Conservation (phyloP, 30 jellyfish, hydroid and myxozoan genomes). For the Turritopsis dohrnii region DNA sequence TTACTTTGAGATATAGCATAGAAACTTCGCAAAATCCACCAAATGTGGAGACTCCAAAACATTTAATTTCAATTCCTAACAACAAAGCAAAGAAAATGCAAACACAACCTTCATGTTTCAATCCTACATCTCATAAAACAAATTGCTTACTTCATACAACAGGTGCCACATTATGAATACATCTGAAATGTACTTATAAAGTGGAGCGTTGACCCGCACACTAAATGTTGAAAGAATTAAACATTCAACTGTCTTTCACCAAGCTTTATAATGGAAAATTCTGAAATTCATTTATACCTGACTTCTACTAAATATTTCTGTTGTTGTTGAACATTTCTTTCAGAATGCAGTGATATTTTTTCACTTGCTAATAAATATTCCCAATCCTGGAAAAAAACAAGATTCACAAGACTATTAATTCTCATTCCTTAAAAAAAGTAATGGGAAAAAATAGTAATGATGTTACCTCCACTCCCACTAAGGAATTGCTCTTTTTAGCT, state of each 20-base stretch:
- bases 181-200: constrained; percentile 41
- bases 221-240: too few relatives aligned
- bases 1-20: constrained; percentile 50
- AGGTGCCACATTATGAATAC: constrained; percentile 47
- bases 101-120: background rate
- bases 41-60: constrained; percentile 31
- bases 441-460: background rate
- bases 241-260: too few relatives aligned
- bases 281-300: too few relatives aligned
- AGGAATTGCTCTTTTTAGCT: constrained; percentile 72
- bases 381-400: constrained; percentile 58
- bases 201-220: constrained; percentile 49
- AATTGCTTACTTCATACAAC: constrained; percentile 51
- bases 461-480: constrained; percentile 47
- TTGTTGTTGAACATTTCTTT: background rate
- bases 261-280: too few relatives aligned
- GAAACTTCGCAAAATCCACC: constrained; percentile 35
- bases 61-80: constrained; percentile 59
- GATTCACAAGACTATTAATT: too few relatives aligned
- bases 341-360: background rate
- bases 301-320: constrained; percentile 26
- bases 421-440: too few relatives aligned
- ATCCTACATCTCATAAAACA: background rate
- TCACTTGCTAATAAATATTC: constrained; percentile 41
- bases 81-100: background rate